Evolutionary conservation across 2,797 vertebrate genomes (phyloP), one percentile per base, ranked within the genome.

Genomic region (Melanotaenia trifasciata): DNA sequence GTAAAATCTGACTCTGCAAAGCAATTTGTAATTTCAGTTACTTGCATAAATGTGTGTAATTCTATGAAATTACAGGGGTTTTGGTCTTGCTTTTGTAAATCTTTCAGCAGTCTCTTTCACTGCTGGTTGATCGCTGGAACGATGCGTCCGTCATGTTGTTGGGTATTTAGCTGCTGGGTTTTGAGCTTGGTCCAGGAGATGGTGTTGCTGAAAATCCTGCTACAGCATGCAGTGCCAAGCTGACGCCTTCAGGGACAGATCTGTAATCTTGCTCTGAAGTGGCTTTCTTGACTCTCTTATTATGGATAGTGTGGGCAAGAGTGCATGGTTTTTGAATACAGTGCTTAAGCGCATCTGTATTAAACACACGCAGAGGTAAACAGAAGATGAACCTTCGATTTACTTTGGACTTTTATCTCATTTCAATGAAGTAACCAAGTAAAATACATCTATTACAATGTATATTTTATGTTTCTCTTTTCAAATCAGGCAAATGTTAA

Each of bases 141-240:
- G 40, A 28, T 57, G 32, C 3, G 3, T 13, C 1, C n/a, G 35
- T 20, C 60, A 30, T 53, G 8, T 3, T 4, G 2, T 81, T 78
- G 74, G 75, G 68, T 70, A 70, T 69, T 70, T 69, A 43, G 67
- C 68, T 22, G 69, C 70, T 61, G 47, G 40, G 59, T 54, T 84
- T 64, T 45, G 74, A 56, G 65, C 54, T 67, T 80, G 79, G 85
- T 92, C 85, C 80, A 76, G 43, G 62, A 38, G 13, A 67, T 66
- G 60, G 84, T 72, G 85, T 80, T 83, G 83, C 87, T 90, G 87
- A 85, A 85, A 87, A 80, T 81, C 87, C 80, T 69, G 74, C 77
- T 83, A 56, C 56, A 3, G 64, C 56, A 0, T 8, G 22, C 70
- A 84, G 79, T 79, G 74, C 85, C 86, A 54, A 74, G 64, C 57